Base-by-base conservation (phyloP, 2,888 invertebrate species). In the Acronicta alni region DNA sequence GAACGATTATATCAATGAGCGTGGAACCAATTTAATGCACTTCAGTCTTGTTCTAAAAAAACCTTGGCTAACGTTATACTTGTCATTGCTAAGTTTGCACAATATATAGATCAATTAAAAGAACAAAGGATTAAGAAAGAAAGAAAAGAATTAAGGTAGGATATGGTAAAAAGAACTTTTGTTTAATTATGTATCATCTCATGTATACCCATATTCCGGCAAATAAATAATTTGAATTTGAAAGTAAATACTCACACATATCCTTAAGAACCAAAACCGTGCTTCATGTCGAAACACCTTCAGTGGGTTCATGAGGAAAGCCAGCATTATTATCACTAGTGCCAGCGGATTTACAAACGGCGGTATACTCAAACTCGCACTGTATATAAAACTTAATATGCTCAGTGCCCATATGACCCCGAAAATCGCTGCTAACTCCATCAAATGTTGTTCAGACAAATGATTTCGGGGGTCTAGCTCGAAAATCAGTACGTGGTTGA, bases 401-500 rank as follows among this genome's bases (percentile, higher is more conserved):
- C 98, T 98, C 4, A 99, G 89, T 0, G 98, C 97, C 99, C 99
- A 99, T 1, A 99, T 96, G 1, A 99, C 98, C 8, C 98, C 99
- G 67, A 99, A 97, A 54, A 99, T 97, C 0, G 98, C 97, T 0
- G 99, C 98, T 79, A 98, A 90, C 89, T 99, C 99, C 96, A 99
- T 98, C 39, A 99, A 95, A 90, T 99, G 98, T 83, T 99, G 99
- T 79, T 99, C 99, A 0, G 97, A 97, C 0, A 98, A 93, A 89
- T 99, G 99, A 89, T 99, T 98, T 57, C 99, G 95, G 0, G 99
- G 99, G 89, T 99, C 99, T 80, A 99, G 93, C 87, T 99, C 99
- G 89, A 99, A 99, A 76, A 99, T 99, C 2, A 99, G 95, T 0
- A 99, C 99, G 87, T 99, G 99, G 93, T 99, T 99, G 14, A 99